A percentile compares a stretch with the other conserved stretches of the same genome.
phyloP scores from a whole-genome alignment of 2,797 vertebrate genomes.

The Gephyroberyx darwinii region DNA sequence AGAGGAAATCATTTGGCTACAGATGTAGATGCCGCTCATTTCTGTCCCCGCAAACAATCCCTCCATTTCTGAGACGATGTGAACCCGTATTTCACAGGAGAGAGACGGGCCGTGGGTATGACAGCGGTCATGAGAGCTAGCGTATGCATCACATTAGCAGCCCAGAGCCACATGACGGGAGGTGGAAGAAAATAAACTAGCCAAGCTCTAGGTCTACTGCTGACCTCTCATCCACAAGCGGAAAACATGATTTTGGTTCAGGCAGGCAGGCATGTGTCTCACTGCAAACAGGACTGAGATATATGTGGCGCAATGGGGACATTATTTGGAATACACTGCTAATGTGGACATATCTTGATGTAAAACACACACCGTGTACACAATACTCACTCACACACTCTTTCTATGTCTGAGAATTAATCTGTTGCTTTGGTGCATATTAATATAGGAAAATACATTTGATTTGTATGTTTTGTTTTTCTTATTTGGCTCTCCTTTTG shows the following conservation, averaged over 20 bases:
- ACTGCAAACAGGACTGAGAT: no score
- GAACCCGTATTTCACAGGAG: slow-evolving; percentile 52
- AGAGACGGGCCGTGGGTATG: slow-evolving; percentile 38
- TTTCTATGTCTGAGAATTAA: no score
- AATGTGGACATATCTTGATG: no score
- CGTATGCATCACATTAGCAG: slow-evolving; percentile 72
- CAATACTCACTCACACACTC: no score
- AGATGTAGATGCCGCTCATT: slow-evolving; percentile 23
- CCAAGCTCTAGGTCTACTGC: slow-evolving; percentile 19
- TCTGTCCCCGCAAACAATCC: slow-evolving; percentile 57
- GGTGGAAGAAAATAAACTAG: slow-evolving; percentile 26
- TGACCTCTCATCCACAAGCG: slow-evolving; percentile 13
- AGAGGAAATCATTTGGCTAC: slow-evolving; percentile 18
- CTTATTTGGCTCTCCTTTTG: no score
- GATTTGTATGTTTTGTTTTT: no score
- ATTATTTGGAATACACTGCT: no score
- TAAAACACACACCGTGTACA: no score
- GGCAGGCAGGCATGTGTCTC: slow-evolving; percentile 13
- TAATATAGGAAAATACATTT: no score
- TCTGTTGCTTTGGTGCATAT: no score
- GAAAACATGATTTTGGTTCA: slow-evolving; percentile 19
- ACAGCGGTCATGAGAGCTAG: slow-evolving; percentile 70
- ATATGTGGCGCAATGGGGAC: no score
- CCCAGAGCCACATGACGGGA: slow-evolving; percentile 70
- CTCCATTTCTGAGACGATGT: slow-evolving; percentile 62